Base-by-base conservation (phyloP, 1,140 invertebrate genomes). In the Hylyphantes graminicola region DNA sequence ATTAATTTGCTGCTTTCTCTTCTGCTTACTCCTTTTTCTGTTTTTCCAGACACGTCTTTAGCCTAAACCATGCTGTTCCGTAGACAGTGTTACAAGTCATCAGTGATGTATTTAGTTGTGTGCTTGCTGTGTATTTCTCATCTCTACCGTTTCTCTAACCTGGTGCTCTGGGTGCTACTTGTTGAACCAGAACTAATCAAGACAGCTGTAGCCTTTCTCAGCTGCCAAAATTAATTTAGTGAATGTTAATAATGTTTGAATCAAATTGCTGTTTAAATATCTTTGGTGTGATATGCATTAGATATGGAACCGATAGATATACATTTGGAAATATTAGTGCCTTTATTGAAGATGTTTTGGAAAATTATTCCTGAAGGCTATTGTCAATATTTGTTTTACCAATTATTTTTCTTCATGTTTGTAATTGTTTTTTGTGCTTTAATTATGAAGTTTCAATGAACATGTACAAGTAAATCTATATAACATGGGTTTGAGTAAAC, bases 261-360 rank as follows among this genome's bases (percentile, higher is more conserved):
- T 80, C 77, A 81, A 53, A 59, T 57, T 80, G 77, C 70, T 73
- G 64, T 81, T 81, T 63, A 81, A 81, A 81, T 73, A 81, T 70
- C 65, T 81, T 81, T 81, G 79, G 79, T 81, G 79, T 81, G 79
- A 73, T 81, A 73, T 73, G 79, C 68, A 73, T 81, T 81, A 81
- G 67, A 50, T 81, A 57, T 61, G 68, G 64, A 81, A 57, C 68
- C 61, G 55, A 81, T 81, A 72, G 68, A 55, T 72, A 21, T 64
- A 80, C 65, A 70, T 70, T 80, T 70, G 65, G 64, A 64, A 81
- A 81, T 81, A 81, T 81, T 81, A 81, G 79, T 81, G 79, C 79
- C 79, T 81, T 81, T 81, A 81, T 81, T 73, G 51, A 63, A 54
- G 57, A 81, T 57, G 64, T 50, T 81, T 55, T 57, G 55, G 35